Conservation (phyloP, 2,888 invertebrate genomes). For the Pelosia muscerda region DNA sequence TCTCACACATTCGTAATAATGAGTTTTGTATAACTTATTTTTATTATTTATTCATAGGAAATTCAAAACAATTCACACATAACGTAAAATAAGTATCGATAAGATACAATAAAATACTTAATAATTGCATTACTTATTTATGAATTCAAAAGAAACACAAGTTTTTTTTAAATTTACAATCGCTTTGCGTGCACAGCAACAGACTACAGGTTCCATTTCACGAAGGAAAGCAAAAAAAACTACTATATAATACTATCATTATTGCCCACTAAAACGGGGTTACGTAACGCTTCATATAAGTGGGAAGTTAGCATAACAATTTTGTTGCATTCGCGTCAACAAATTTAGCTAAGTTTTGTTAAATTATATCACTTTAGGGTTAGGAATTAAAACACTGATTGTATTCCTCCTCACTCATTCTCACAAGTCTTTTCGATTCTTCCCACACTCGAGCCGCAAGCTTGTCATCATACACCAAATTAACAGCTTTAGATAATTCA, state of each 20-base stretch:
- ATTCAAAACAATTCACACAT: not conserved
- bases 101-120: not conserved
- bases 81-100: not conserved
- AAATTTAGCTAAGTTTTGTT: not conserved
- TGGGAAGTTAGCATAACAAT: too few species aligned
- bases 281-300: not conserved
- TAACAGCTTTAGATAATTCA: constrained; percentile 85
- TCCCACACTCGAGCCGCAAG: constrained; percentile 93
- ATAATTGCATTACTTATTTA: too few species aligned
- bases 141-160: not conserved
- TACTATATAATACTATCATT: not conserved
- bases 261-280: not conserved
- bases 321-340: not conserved
- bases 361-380: not conserved
- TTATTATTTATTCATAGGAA: not conserved
- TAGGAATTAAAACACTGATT: constrained; percentile 80
- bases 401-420: constrained; percentile 88
- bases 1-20: not conserved
- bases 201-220: not conserved
- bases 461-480: constrained; percentile 88
- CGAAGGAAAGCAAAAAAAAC: not conserved
- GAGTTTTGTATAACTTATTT: too few species aligned
- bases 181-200: not conserved
- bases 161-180: not conserved
- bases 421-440: constrained; percentile 89